phyloP scores from a whole-genome alignment of 2,797 vertebrate species.

The Columba guinea region DNA sequence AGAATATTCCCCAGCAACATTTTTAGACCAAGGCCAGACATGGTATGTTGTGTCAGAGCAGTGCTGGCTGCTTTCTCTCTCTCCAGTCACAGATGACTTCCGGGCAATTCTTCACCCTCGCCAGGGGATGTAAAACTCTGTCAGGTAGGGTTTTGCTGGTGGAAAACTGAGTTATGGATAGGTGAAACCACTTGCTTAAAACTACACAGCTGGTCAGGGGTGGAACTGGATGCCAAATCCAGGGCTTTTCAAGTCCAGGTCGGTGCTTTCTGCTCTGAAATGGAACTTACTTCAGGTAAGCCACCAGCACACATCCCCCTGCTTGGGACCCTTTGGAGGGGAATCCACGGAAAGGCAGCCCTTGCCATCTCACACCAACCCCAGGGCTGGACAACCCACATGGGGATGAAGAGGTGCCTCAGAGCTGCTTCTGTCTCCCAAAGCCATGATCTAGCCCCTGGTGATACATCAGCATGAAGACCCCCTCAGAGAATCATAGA shows the following conservation, averaged over 20 bases:
- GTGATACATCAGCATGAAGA: background rate
- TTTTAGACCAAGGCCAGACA: background rate
- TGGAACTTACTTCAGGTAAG: background rate
- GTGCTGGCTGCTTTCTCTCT: background rate
- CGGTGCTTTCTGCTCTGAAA: background rate
- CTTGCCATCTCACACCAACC: background rate
- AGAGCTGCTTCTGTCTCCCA: background rate
- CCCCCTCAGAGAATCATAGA: too few species aligned
- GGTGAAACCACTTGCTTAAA: background rate
- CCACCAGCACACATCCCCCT: background rate
- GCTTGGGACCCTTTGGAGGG: background rate
- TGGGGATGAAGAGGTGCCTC: background rate
- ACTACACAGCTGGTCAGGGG: background rate
- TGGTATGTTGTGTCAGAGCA: background rate
- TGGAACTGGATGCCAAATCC: background rate
- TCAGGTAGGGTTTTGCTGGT: background rate
- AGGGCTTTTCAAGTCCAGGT: background rate
- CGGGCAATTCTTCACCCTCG: background rate
- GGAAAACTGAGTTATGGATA: background rate
- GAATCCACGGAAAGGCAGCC: accelerated
- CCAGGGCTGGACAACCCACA: background rate
- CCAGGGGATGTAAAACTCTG: background rate
- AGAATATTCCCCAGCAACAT: background rate
- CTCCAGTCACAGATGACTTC: background rate
- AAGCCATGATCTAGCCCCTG: accelerated